These are phyloP conservation scores for Frankliniella fusca DNA, from an alignment of 2,888 invertebrate genomes.

Conservation along the genomic window DNA sequence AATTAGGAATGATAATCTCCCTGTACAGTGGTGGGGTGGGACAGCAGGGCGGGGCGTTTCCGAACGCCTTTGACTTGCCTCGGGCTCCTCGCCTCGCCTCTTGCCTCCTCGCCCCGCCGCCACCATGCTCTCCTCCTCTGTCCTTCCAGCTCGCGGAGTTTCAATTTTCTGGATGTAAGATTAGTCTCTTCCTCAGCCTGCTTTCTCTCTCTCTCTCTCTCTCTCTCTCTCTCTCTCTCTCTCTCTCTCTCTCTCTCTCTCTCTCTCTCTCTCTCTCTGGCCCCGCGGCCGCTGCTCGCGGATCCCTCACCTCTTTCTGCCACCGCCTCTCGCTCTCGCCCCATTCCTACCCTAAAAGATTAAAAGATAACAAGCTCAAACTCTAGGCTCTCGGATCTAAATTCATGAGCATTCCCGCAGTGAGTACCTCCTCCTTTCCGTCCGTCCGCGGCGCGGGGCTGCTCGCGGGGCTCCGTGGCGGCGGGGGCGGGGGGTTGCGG, in stretches of 20 bases:
- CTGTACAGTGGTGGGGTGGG: no score
- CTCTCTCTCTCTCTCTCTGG: neutral
- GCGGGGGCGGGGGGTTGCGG: neutral
- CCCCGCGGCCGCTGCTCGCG: neutral
- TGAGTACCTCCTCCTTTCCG: neutral
- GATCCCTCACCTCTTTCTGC: neutral
- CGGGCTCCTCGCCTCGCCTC: neutral
- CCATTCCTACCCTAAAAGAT: neutral
- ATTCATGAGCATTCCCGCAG: slow-evolving; percentile 9
- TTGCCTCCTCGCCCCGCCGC: neutral
- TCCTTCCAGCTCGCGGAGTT: slow-evolving; percentile 19
- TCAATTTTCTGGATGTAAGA: slow-evolving; percentile 25
- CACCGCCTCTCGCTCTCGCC: neutral
- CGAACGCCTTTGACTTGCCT: neutral
- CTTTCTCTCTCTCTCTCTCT: neutral
- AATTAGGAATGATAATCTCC: no score
- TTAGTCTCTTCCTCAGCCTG: neutral
- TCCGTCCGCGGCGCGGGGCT: neutral
- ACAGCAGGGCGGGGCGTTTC: no score
- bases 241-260: neutral
- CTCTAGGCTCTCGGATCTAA: slow-evolving; percentile 24
- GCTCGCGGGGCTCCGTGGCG: neutral
- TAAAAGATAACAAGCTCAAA: slow-evolving; percentile 22
- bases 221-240: neutral
- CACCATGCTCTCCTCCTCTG: neutral